Evolutionary conservation across 2,797 vertebrate genomes (phyloP), one percentile per base, ranked within the genome.

Genomic region (Phrynocephalus guinanensis): DNA sequence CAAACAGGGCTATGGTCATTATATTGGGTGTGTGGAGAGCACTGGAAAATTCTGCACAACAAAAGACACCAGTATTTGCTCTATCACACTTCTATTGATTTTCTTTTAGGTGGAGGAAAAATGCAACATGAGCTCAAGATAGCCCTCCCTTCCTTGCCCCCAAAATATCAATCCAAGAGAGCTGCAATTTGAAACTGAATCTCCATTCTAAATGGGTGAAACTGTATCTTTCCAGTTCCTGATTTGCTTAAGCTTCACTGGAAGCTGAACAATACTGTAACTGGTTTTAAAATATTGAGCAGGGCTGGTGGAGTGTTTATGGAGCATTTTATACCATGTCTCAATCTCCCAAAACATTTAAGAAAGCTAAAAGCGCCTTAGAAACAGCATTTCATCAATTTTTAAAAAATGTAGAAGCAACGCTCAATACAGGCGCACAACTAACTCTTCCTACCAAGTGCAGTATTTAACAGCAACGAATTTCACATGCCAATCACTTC

Each of bases 151-250:
- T 87, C 90, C 92, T 92, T 87, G 2, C 7, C 13, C 30, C 38
- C 52, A 84, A 76, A 78, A 75, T 1, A 91, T 92, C 85, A 77
- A 87, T 91, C 89, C 89, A 75, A n/a, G 82, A 86, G 88, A 13
- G 70, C 68, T 85, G 87, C 88, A 88, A 92, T 92, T 93, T 95
- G 94, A 94, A 95, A 94, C 80, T 92, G 88, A 88, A 95, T 63
- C 89, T 20, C 90, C 68, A 60, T 30, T 79, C 56, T 50, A 56
- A 79, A 79, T 56, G 78, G 33, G 79, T 68, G 91, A 95, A 95
- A 95, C 72, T 91, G 82, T 86, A 94, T 92, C 86, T 88, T 92
- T 88, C 68, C 78, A 91, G 91, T 82, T 91, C 89, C 89, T 87
- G 84, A 93, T 92, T 91, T 88, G 20, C 60, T 63, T 63, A 63